Percentiles rank a stretch among this genome's conserved stretches.
Conservation (phyloP, 1,140 invertebrate genomes). For the Epicauta chinensis region DNA sequence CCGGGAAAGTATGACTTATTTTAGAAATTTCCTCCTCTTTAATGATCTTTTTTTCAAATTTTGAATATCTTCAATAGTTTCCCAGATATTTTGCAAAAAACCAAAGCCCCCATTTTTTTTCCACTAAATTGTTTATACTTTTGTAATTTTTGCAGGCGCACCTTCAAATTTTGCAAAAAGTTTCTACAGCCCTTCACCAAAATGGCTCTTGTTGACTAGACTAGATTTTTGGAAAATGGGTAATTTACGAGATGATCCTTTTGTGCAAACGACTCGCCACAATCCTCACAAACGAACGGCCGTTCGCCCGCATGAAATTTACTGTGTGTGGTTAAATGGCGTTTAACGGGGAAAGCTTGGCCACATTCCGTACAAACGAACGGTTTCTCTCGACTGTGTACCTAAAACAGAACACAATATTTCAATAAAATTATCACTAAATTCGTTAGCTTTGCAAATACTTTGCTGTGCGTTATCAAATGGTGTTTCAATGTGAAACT, state of each 20-base stretch:
- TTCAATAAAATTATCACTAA: not conserved
- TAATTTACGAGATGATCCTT: constrained; percentile 62
- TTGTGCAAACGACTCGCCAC: constrained; percentile 81
- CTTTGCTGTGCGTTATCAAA: constrained; percentile 69
- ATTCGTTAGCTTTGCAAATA: constrained; percentile 30
- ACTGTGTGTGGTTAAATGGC: constrained; percentile 76
- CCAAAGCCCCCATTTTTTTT: no score
- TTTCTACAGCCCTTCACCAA: no score
- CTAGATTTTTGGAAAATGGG: no score
- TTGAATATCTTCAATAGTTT: no score
- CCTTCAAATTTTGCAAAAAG: no score
- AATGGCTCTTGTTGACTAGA: no score
- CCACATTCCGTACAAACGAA: constrained; percentile 78
- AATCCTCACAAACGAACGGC: constrained; percentile 79
- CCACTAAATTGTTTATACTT: no score
- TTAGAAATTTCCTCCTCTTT: no score
- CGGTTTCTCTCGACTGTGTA: constrained; percentile 68
- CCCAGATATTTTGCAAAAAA: no score
- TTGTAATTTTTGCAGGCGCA: no score
- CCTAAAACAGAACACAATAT: constrained; percentile 44
- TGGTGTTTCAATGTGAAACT: constrained; percentile 79
- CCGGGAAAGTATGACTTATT: no score
- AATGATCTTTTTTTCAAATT: no score
- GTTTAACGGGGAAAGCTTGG: constrained; percentile 69
- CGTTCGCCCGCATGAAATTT: constrained; percentile 83